Percentiles rank a stretch among this genome's conserved stretches.
These are phyloP conservation scores for Isoperla grammatica DNA, from an alignment of 2,888 invertebrate genomes.

Conservation along the genomic window DNA sequence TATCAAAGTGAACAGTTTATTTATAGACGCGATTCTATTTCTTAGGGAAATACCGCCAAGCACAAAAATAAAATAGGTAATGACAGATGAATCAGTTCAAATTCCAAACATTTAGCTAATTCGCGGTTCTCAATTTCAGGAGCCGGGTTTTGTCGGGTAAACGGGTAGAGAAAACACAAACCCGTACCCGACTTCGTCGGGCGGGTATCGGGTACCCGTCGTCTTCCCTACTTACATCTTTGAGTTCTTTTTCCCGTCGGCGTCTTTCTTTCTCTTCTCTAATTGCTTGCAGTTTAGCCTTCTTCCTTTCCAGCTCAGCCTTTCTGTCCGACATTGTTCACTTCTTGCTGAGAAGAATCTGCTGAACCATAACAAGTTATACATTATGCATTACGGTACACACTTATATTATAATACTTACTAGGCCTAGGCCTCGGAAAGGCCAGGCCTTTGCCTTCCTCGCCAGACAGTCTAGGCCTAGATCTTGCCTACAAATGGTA, in stretches of 20 bases:
- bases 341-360: not conserved
- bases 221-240: slow-evolving; percentile 68
- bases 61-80: too few relatives aligned
- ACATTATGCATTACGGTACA: not conserved
- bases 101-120: too few relatives aligned
- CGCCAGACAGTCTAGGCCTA: not conserved
- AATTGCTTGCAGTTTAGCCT: slow-evolving; percentile 83
- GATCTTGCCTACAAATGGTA: not conserved
- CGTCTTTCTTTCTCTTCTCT: slow-evolving; percentile 85
- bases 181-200: too few relatives aligned
- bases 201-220: too few relatives aligned
- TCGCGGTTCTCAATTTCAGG: too few relatives aligned
- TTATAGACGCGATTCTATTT: too few relatives aligned
- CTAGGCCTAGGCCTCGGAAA: not conserved
- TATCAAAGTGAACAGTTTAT: too few relatives aligned
- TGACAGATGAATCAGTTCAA: too few relatives aligned
- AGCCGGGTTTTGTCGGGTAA: too few relatives aligned
- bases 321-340: slow-evolving; percentile 73
- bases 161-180: too few relatives aligned
- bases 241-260: slow-evolving; percentile 77
- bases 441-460: not conserved
- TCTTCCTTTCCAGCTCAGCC: slow-evolving; percentile 88
- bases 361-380: slow-evolving; percentile 3
- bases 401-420: not conserved
- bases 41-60: too few relatives aligned